Conservation (phyloP, 2,888 invertebrate genomes). For the Lithophane ornitopus region DNA sequence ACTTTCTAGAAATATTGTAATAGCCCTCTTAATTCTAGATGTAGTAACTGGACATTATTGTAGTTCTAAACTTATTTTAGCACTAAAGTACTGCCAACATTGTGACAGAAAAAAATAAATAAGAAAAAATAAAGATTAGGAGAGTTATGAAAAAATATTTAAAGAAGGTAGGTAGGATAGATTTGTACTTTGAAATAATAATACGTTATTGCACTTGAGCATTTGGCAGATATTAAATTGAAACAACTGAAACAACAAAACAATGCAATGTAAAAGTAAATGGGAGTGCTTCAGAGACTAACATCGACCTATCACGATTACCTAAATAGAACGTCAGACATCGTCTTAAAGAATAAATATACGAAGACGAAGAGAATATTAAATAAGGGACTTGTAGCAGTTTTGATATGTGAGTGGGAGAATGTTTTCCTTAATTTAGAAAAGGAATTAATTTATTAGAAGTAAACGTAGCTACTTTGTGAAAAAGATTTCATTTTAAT, state of each 20-base stretch:
- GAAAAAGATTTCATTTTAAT: neutral
- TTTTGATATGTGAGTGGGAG: neutral
- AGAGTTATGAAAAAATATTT: neutral
- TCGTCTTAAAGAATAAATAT: conserved; percentile 7
- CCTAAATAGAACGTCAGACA: conserved; percentile 29
- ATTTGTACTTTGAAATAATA: too few species aligned
- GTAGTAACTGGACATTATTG: neutral
- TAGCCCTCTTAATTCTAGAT: too few species aligned
- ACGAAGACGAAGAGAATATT: neutral
- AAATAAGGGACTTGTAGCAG: neutral
- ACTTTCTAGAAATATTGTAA: too few species aligned
- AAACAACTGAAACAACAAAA: conserved; percentile 5
- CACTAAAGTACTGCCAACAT: too few species aligned
- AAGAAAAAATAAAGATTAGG: neutral
- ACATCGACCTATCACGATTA: conserved; percentile 56
- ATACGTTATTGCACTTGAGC: neutral
- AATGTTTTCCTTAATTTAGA: neutral
- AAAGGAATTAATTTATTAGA: neutral
- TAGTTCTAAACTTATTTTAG: too few species aligned
- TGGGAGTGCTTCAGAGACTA: conserved; percentile 18
- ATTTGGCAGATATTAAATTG: conserved; percentile 12
- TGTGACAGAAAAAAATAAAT: neutral
- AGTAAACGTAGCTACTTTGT: neutral
- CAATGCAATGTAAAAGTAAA: conserved; percentile 37
- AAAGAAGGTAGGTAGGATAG: too few species aligned